Conservation (phyloP, 1,140 invertebrate genomes). For the Dreissena polymorpha region DNA sequence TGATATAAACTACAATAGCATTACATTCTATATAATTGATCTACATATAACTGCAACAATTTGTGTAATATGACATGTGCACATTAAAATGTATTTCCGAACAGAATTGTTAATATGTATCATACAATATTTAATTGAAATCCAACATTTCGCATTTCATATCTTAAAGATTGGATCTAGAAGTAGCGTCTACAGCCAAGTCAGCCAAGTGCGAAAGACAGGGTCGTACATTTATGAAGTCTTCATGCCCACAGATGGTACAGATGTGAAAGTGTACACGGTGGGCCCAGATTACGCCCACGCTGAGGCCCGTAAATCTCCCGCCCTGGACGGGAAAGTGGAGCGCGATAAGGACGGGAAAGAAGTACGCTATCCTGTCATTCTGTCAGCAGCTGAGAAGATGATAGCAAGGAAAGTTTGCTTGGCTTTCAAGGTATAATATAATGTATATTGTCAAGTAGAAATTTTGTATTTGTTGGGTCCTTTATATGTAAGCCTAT, state of each 20-base stretch:
- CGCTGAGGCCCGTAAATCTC: conserved; percentile 99
- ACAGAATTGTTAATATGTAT: too few species aligned
- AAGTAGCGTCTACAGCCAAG: conserved; percentile 98
- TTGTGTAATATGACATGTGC: too few species aligned
- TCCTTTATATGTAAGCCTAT: too few species aligned
- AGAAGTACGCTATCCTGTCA: conserved; percentile 99
- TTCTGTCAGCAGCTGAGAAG: conserved; percentile 98
- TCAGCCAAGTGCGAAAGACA: conserved; percentile 96
- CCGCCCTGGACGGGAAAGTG: conserved; percentile 96
- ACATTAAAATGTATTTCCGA: too few species aligned
- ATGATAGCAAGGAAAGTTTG: conserved; percentile 99
- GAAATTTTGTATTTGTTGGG: too few species aligned
- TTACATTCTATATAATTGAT: too few species aligned
- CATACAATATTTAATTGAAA: too few species aligned
- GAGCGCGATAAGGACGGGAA: conserved; percentile 99
- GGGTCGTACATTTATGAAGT: conserved; percentile 99
- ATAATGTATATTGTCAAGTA: neutral
- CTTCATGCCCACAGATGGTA: conserved; percentile 99
- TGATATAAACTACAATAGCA: too few species aligned
- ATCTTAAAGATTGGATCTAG: conserved; percentile 93
- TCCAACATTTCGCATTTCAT: too few species aligned
- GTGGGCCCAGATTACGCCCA: conserved; percentile 99
- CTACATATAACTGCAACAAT: too few species aligned
- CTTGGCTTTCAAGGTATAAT: conserved; percentile 91
- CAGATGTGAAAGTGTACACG: conserved; percentile 94